Evolutionary conservation across 1,140 invertebrate genomes (phyloP).

Genomic region (Sycophaga agraensis): DNA sequence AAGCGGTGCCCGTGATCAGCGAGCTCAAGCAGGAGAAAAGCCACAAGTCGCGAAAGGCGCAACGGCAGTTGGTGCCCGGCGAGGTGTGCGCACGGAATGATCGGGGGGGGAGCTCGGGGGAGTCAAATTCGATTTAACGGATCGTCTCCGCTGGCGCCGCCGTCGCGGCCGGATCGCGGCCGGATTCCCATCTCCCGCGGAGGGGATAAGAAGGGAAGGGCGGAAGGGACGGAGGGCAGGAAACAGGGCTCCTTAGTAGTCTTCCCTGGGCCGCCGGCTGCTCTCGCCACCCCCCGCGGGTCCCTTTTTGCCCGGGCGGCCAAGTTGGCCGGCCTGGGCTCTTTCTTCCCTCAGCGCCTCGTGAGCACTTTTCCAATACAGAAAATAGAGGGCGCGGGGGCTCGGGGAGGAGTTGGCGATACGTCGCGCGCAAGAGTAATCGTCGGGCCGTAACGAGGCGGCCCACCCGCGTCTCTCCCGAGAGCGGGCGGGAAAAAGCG

Average conservation of each 20-base stretch:
- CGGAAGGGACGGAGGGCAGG: too few relatives aligned
- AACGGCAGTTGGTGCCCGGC: too few relatives aligned
- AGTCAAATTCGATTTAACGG: constrained; percentile 42
- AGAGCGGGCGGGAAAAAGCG: background rate
- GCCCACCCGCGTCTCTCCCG: constrained; percentile 1
- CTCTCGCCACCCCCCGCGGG: too few relatives aligned
- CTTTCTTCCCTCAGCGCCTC: constrained; percentile 27
- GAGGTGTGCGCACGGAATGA: too few relatives aligned
- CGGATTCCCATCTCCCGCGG: too few relatives aligned
- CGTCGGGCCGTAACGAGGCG: constrained; percentile 36
- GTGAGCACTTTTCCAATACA: constrained; percentile 39
- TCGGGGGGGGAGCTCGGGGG: background rate
- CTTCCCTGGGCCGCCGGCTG: too few relatives aligned
- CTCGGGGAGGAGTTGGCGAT: constrained; percentile 32
- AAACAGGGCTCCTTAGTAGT: too few relatives aligned
- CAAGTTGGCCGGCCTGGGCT: background rate
- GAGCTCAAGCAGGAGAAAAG: too few relatives aligned
- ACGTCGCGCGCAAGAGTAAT: constrained; percentile 38
- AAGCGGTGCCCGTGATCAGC: too few relatives aligned
- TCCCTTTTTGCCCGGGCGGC: too few relatives aligned
- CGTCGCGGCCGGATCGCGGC: background rate
- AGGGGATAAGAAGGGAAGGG: too few relatives aligned
- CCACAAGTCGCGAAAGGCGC: too few relatives aligned
- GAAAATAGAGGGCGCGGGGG: constrained; percentile 35
- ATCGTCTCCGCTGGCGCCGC: constrained; percentile 32